Base-by-base conservation (phyloP, 2,113 vertebrate species). In the Antidorcas marsupialis region DNA sequence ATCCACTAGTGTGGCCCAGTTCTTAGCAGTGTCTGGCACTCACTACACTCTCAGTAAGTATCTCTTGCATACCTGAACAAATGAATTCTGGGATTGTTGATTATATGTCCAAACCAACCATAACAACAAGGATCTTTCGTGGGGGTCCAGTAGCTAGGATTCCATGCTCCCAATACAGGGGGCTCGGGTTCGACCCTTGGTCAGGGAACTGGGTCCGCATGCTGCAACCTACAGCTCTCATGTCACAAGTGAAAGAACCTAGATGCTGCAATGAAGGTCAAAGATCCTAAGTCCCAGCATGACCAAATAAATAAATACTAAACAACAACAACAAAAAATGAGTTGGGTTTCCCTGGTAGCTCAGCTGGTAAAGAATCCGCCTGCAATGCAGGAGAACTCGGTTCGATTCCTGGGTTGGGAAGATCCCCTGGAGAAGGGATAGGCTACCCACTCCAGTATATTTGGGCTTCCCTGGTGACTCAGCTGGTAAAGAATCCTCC, bases 41-140 rank as follows among this genome's bases (percentile, higher is more conserved):
- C 17, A 10, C 7, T 30, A 14, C 33, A 3, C 21, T 60, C 53
- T 91, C 67, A 60, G 14, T 10, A 81, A 87, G 36, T 53, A 17
- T 7, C 43, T 57, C 33, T 27, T 36, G 53, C 92, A 30, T 8
- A 62, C n/a, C 62, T 25, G 50, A 92, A 78, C 62, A 67, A 79
- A 86, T 25, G 27, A 64, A 57, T 74, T 57, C 71, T 87, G 36
- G 55, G 55, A 45, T n/a, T 15, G 1, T 71, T 89, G 45, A 19
- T 92, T 53, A 39, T 36, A 62, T 28, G 33, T 64, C 79, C 59
- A 53, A 60, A n/a, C 92, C 79, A 82, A 62, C 76, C 57, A 62
- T 59, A 76, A 87, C 36, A 55, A 86, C 52, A 98, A 99, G 43
- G 71, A 74, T 43, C 71, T 76, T 43, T 43, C 1, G 0, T 76